Evolutionary conservation across 2,113 vertebrate genomes (phyloP), one percentile per base, ranked within the genome.

Genomic region (Chlamydotis undulata): DNA sequence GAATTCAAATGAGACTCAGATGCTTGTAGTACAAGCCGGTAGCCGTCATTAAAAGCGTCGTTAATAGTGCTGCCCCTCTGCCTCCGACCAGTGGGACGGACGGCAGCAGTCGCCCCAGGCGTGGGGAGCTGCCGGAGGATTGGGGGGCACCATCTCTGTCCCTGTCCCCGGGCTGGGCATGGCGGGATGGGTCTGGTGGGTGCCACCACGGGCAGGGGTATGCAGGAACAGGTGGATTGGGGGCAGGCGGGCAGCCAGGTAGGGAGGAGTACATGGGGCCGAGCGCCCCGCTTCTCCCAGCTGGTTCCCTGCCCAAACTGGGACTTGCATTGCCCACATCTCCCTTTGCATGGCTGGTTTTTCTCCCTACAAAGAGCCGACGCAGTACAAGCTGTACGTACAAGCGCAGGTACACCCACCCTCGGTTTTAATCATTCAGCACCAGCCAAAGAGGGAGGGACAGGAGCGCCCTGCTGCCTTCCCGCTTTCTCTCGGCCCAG

Each of bases 1-100:
- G 94, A 95, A 96, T 96, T 94, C 93, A 94, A 96, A 95, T 97
- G 96, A 95, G 95, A 93, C 84, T 97, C 92, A 79, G 90, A 92
- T 90, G 91, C 84, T 80, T 77, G 90, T 90, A 88, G 77, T 91
- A 91, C 63, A 76, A 92, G 65, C 74, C 10, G 4, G 90, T 90
- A 92, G 91, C 60, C 26, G 6, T 89, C 91, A 78, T 87, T 94
- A 96, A 91, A 94, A 78, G 35, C 77, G 90, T 57, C 35, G 0
- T 94, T 92, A 95, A 82, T 68, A 43, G 39, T 8, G 50, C 73
- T 68, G 76, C 57, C 65, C 69, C 52, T 75, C 73, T 84, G 65
- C 60, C 39, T 50, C 31, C 61, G 25, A 45, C 56, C 56, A 22
- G 47, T 4, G 5, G 52, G 24, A 43, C 1, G 21, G 75, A 37